Percentiles rank a stretch among this genome's conserved stretches.
phyloP scores from a whole-genome alignment of 2,888 invertebrate genomes.

The Acrobeloides nanus region DNA sequence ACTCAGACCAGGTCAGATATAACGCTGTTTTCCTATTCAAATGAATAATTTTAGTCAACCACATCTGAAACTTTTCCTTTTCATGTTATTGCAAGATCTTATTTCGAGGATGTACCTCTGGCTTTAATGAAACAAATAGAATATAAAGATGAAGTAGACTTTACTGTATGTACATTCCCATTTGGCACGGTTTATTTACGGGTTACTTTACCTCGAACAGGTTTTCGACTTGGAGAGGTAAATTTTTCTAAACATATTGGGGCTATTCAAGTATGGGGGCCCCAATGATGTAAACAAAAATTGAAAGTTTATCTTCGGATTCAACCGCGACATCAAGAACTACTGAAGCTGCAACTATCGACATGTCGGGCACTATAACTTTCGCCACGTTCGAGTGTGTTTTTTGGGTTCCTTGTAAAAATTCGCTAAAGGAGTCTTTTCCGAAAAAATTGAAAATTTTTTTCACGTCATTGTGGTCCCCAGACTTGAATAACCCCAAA shows the following conservation, averaged over 20 bases:
- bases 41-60: conserved; percentile 28
- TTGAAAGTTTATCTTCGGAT: not conserved
- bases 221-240: conserved; percentile 46
- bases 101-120: conserved; percentile 45
- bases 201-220: conserved; percentile 42
- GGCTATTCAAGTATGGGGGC: too few relatives aligned
- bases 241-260: not conserved
- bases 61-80: conserved; percentile 46
- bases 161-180: conserved; percentile 49
- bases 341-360: too few relatives aligned
- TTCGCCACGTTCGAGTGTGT: too few relatives aligned
- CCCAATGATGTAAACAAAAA: too few relatives aligned
- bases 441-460: not conserved
- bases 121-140: conserved; percentile 46
- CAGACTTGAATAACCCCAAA: not conserved
- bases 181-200: conserved; percentile 47
- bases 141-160: conserved; percentile 48
- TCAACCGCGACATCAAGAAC: too few relatives aligned
- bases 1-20: conserved; percentile 37
- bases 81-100: conserved; percentile 43
- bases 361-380: too few relatives aligned
- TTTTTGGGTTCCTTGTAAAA: too few relatives aligned
- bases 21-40: not conserved
- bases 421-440: too few relatives aligned
- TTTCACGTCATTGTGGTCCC: too few relatives aligned